Percentiles rank a stretch among this genome's conserved stretches.
These are phyloP conservation scores for Drosophila percnosoma DNA, from an alignment of 2,888 invertebrate species.

Conservation along the genomic window DNA sequence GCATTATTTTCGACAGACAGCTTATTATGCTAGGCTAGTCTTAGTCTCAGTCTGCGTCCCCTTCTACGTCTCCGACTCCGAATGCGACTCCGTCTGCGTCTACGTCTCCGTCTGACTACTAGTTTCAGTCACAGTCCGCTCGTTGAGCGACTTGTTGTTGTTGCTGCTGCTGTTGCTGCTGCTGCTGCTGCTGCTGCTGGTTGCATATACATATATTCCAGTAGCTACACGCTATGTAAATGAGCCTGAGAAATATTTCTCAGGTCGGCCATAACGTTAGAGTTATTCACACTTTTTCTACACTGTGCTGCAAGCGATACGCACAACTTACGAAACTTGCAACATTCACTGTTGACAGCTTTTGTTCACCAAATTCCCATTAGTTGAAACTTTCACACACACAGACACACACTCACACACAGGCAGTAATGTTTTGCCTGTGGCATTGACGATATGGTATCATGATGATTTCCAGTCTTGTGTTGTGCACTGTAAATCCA, in stretches of 20 bases:
- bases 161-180: constrained; percentile 4
- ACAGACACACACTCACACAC: neutral
- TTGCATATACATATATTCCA: constrained; percentile 48
- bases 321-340: constrained; percentile 17
- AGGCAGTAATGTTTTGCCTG: neutral
- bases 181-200: constrained; percentile 13
- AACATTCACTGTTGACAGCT: constrained; percentile 5
- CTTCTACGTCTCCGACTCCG: neutral
- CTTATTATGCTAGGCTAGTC: constrained; percentile 67
- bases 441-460: neutral
- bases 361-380: neutral
- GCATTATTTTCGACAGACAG: constrained; percentile 74
- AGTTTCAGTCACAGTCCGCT: constrained; percentile 16
- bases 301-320: constrained; percentile 46
- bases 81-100: neutral
- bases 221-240: constrained; percentile 72
- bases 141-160: constrained; percentile 1
- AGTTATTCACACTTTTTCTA: constrained; percentile 53
- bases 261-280: constrained; percentile 47
- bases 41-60: constrained; percentile 2
- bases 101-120: constrained; percentile 7
- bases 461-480: neutral
- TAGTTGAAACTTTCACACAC: neutral
- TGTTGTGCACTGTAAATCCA: constrained; percentile 50
- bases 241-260: constrained; percentile 73